phyloP scores from a whole-genome alignment of 2,113 vertebrate genomes.

The Cinclus mexicanus region DNA sequence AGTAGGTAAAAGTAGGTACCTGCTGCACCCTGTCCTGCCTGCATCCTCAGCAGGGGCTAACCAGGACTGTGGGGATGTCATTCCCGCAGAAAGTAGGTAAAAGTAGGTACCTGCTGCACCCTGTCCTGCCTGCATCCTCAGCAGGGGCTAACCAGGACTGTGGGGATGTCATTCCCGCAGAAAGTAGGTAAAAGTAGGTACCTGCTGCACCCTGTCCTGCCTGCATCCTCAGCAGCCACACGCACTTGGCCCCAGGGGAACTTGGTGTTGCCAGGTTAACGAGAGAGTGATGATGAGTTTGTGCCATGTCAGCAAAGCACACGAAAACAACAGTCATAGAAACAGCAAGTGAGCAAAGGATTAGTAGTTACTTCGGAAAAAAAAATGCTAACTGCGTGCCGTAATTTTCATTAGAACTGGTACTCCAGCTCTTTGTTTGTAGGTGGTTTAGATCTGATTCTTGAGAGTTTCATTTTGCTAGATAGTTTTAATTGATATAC shows the following conservation, averaged over 20 bases:
- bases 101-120: too few relatives aligned
- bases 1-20: neutral
- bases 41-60: too few relatives aligned
- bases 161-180: slow-evolving; percentile 81
- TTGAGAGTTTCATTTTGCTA: rapidly evolving
- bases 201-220: neutral
- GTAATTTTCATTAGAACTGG: neutral
- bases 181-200: slow-evolving; percentile 75
- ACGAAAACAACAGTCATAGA: neutral
- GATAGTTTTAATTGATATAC: neutral
- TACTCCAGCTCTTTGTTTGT: neutral
- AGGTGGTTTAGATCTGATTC: neutral
- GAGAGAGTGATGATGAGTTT: neutral
- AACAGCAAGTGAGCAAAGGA: neutral
- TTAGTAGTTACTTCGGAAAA: neutral
- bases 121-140: too few relatives aligned
- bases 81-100: too few relatives aligned
- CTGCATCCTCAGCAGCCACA: neutral
- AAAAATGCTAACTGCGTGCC: neutral
- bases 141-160: too few relatives aligned
- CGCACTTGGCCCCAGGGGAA: neutral
- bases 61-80: neutral
- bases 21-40: neutral
- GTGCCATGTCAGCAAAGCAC: neutral
- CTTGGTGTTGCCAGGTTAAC: rapidly evolving